Evolutionary conservation across 2,888 invertebrate genomes (phyloP), one percentile per base, ranked within the genome.

Genomic region (Calephelis perditalis): DNA sequence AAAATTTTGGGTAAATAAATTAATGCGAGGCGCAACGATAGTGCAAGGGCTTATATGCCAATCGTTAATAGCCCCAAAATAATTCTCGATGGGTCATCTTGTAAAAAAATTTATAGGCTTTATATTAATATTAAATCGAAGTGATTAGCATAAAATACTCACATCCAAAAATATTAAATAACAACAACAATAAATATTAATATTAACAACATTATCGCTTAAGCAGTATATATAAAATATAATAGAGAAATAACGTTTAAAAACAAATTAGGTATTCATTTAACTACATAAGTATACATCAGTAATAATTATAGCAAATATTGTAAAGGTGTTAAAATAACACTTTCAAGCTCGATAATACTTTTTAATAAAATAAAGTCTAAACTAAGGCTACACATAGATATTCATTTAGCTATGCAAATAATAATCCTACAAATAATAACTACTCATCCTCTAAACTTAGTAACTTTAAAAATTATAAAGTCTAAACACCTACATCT

Each of bases 391-490:
- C 84, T 86, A 82, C 68, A 69, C 65, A 62, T 71, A 69, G 74
- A 76, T 75, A 79, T 63, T 70, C 0, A 11, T 35, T 52, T 62
- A 66, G 62, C 84, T 87, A 86, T 79, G 77, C 77, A 88, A 87
- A 82, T 74, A 46, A 85, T 78, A 68, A 65, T 76, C 84, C 88
- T 88, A 67, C 76, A 78, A 78, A 75, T 73, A 79, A 79, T 75
- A 73, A 70, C 71, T 85, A 82, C 79, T 79, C 89, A 90, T 90
- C 90, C 90, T 90, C 90, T 90, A 90, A 90, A 90, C 90, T 81
- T 87, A 89, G 87, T 87, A 81, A 80, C 81, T 78, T 73, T 72
- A 84, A 81, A 26, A 82, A 78, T 49, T 49, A 49, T 78, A 83
- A 81, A 71, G 63, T 65, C 73, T 75, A 84, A 74, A 63, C 58